phyloP scores from a whole-genome alignment of 2,113 vertebrate species.

The Aegithalos caudatus region DNA sequence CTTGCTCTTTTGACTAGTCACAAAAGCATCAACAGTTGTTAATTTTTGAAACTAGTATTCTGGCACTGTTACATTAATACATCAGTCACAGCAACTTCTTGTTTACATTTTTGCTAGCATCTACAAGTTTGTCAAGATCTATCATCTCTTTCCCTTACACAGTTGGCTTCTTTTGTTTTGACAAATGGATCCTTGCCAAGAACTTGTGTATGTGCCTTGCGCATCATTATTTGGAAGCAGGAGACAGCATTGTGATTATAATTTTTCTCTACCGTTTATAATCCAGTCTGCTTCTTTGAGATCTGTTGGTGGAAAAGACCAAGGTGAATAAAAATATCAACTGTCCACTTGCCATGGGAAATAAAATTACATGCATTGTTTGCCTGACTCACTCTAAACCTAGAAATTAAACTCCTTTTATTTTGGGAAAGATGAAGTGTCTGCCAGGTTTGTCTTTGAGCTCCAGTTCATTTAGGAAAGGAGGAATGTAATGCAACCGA shows the following conservation, averaged over 20 bases:
- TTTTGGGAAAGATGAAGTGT: background rate
- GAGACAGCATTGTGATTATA: background rate
- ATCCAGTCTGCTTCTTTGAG: background rate
- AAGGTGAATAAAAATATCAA: background rate
- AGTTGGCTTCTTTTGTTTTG: slow-evolving; percentile 16
- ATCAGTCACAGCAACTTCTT: slow-evolving; percentile 1
- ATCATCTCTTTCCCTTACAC: background rate
- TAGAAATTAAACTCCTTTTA: background rate
- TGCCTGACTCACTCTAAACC: background rate
- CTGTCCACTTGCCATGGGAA: background rate
- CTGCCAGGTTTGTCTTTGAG: background rate
- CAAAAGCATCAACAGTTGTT: slow-evolving; percentile 29
- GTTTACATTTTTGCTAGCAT: background rate
- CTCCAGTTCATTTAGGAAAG: background rate
- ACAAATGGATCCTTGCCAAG: slow-evolving; percentile 25
- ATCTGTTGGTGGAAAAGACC: background rate
- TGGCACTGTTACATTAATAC: background rate
- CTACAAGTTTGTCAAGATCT: slow-evolving; percentile 23
- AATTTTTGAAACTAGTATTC: background rate
- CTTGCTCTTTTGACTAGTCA: slow-evolving; percentile 56
- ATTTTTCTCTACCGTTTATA: slow-evolving; percentile 49
- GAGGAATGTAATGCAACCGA: background rate
- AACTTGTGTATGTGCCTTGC: background rate
- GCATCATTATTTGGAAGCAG: slow-evolving; percentile 19
- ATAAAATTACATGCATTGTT: background rate